These are phyloP conservation scores for Spicauda simplicius DNA, from an alignment of 2,888 invertebrate species.

Conservation along the genomic window DNA sequence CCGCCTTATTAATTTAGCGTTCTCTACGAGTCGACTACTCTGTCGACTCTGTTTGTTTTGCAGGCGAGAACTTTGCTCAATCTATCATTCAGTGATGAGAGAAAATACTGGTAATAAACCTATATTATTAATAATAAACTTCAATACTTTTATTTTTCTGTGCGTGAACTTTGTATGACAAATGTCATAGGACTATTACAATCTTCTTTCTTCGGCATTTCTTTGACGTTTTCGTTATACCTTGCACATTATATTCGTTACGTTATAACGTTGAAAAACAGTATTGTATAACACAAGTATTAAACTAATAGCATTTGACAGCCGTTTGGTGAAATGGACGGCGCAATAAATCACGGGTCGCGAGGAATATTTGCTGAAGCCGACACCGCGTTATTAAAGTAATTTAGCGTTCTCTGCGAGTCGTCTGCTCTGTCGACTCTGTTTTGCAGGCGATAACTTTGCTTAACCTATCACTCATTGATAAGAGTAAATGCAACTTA, in stretches of 20 bases:
- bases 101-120: no score
- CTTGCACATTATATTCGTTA: no score
- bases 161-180: no score
- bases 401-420: conserved; percentile 64
- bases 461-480: conserved; percentile 80
- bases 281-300: background rate
- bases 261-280: background rate
- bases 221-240: no score
- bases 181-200: no score
- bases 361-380: conserved; percentile 42
- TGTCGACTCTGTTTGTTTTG: conserved; percentile 80
- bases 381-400: conserved; percentile 63
- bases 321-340: conserved; percentile 26
- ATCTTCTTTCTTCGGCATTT: no score
- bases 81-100: conserved; percentile 73
- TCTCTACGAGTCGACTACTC: conserved; percentile 62
- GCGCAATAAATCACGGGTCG: conserved; percentile 43
- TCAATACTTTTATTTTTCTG: no score
- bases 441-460: conserved; percentile 84
- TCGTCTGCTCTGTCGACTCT: conserved; percentile 68
- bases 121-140: no score
- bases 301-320: conserved; percentile 25
- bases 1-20: conserved; percentile 66
- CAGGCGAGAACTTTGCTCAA: conserved; percentile 81
- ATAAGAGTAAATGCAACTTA: no score